Percentiles rank a stretch among this genome's conserved stretches.
Evolutionary conservation across 2,888 invertebrate species (phyloP).

Genomic region (Euspilapteryx auroguttella): DNA sequence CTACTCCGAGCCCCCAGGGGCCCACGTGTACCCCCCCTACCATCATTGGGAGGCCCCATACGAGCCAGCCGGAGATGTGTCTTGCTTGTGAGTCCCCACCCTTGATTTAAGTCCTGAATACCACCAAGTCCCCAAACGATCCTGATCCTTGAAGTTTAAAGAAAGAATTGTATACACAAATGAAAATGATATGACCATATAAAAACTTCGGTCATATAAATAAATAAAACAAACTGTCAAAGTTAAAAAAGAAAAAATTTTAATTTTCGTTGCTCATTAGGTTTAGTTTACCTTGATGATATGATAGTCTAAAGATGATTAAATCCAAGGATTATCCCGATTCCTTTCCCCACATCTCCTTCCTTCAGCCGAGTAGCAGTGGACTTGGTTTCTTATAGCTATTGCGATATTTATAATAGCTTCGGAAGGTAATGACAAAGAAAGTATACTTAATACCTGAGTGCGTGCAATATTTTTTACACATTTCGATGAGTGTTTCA

Average conservation of each 20-base stretch:
- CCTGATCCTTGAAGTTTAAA: no score
- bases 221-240: no score
- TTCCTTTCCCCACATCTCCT: no score
- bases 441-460: constrained; percentile 18
- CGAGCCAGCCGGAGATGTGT: constrained; percentile 51
- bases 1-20: constrained; percentile 35
- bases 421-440: constrained; percentile 43
- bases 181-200: no score
- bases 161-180: no score
- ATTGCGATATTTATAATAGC: constrained; percentile 33
- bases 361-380: constrained; percentile 47
- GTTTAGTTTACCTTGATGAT: constrained; percentile 4
- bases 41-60: constrained; percentile 42
- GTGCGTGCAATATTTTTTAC: constrained; percentile 18
- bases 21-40: constrained; percentile 16
- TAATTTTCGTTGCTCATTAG: constrained; percentile 4
- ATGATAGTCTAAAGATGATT: no score
- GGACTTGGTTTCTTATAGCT: constrained; percentile 58
- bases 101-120: constrained; percentile 27
- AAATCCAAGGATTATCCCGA: no score
- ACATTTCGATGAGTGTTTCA: constrained; percentile 21
- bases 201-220: no score
- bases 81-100: constrained; percentile 58
- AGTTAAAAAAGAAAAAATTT: no score
- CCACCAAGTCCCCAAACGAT: constrained; percentile 13